Conservation (phyloP, 2,888 invertebrate genomes). For the Xylophagus ater region DNA sequence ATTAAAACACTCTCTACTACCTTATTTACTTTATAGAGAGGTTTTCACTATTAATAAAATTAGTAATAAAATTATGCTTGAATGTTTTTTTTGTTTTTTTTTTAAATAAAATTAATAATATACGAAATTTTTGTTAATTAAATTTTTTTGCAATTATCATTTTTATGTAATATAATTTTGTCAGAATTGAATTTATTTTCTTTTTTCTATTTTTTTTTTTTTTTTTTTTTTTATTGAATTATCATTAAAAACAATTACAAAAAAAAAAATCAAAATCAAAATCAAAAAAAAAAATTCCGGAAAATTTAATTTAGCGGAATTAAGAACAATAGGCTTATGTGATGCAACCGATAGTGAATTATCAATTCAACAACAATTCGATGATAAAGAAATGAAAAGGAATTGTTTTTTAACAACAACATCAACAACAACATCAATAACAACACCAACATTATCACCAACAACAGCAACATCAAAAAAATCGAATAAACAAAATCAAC, state of each 20-base stretch:
- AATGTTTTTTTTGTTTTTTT: too few species aligned
- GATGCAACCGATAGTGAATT: conserved; percentile 24
- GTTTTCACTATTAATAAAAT: too few species aligned
- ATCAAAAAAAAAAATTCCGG: conserved; percentile 8
- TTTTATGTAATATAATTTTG: not conserved
- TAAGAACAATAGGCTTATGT: conserved; percentile 27
- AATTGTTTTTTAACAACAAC: conserved; percentile 5
- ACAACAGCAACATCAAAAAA: conserved; percentile 3
- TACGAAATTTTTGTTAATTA: not conserved
- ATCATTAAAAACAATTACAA: conserved; percentile 14
- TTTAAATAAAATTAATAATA: conserved; percentile 3
- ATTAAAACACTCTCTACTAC: too few species aligned
- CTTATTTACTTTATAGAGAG: too few species aligned
- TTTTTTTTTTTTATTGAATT: conserved; percentile 18
- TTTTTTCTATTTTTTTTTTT: conserved; percentile 16
- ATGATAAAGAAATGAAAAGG: conserved; percentile 1
- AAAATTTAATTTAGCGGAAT: conserved; percentile 26
- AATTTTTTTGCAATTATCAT: not conserved
- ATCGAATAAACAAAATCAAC: conserved; percentile 3
- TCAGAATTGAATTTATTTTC: conserved; percentile 10
- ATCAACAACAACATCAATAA: conserved; percentile 8
- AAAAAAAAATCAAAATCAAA: too few species aligned
- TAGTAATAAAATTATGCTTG: too few species aligned
- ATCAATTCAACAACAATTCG: conserved; percentile 20
- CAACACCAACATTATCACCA: conserved; percentile 4